phyloP scores from a whole-genome alignment of 2,113 vertebrate species.

The Probosciger aterrimus region DNA sequence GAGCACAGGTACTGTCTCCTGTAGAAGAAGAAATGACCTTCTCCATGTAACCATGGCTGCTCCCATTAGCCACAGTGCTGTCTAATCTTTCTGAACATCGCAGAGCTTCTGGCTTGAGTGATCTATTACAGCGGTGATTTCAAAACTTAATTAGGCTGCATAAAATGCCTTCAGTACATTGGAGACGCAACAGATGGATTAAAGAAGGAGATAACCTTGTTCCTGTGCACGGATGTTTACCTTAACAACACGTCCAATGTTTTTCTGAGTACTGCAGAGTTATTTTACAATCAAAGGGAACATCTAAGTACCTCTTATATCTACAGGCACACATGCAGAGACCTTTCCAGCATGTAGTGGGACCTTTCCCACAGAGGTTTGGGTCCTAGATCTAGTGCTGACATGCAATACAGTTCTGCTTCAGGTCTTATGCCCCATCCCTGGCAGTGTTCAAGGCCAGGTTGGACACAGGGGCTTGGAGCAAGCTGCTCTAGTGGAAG shows the following conservation, averaged over 20 bases:
- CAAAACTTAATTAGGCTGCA: neutral
- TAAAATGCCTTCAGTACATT: neutral
- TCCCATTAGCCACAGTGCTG: accelerated
- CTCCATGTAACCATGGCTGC: accelerated
- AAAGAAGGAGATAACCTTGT: neutral
- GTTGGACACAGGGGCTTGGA: neutral
- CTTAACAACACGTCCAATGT: accelerated
- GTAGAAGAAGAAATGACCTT: accelerated
- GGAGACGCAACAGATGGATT: neutral
- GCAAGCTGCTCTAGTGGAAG: neutral
- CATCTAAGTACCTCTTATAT: accelerated
- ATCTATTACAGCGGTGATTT: neutral
- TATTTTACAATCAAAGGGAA: accelerated
- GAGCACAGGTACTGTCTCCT: accelerated
- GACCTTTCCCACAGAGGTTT: neutral
- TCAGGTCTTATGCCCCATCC: neutral
- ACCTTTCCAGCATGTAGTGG: accelerated
- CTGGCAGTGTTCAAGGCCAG: neutral
- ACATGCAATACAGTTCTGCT: accelerated
- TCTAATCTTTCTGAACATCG: accelerated
- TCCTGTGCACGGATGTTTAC: neutral
- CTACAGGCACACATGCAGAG: accelerated
- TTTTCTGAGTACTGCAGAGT: accelerated
- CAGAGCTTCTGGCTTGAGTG: neutral
- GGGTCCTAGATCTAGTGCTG: neutral